These are phyloP conservation scores for Chelonoidis abingdonii DNA, from an alignment of 2,113 vertebrate genomes.

Conservation along the genomic window DNA sequence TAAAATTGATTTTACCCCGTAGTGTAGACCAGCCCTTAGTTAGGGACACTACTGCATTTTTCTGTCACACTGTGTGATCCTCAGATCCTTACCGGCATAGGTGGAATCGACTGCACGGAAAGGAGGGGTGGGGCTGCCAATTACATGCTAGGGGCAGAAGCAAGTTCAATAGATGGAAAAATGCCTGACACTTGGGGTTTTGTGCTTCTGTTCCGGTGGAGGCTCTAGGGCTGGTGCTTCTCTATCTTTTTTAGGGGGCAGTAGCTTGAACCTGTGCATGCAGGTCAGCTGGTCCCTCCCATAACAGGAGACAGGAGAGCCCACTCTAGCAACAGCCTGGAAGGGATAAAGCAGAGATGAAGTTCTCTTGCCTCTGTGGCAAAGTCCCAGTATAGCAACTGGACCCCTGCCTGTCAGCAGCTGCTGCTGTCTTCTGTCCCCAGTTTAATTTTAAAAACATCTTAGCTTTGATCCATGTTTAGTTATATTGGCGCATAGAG, in stretches of 20 bases:
- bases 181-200: background rate
- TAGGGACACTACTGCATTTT: background rate
- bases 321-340: slow-evolving; percentile 24
- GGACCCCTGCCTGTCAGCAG: background rate
- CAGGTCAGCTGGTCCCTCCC: background rate
- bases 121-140: background rate
- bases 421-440: slow-evolving; percentile 40
- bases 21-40: no score
- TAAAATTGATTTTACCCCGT: no score
- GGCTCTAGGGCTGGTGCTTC: background rate
- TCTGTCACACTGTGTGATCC: background rate
- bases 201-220: background rate
- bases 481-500: slow-evolving; percentile 45
- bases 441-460: slow-evolving; percentile 23
- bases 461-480: slow-evolving; percentile 41
- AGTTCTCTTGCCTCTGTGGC: slow-evolving; percentile 10
- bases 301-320: background rate
- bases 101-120: background rate
- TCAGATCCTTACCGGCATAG: background rate
- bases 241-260: background rate
- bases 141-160: background rate
- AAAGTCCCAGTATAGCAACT: background rate
- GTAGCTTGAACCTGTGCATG: background rate
- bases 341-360: background rate
- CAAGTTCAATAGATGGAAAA: background rate